These are phyloP conservation scores for Zoanthus gigantus DNA, from an alignment of 92 coral and sea anemone species.

Conservation along the genomic window DNA sequence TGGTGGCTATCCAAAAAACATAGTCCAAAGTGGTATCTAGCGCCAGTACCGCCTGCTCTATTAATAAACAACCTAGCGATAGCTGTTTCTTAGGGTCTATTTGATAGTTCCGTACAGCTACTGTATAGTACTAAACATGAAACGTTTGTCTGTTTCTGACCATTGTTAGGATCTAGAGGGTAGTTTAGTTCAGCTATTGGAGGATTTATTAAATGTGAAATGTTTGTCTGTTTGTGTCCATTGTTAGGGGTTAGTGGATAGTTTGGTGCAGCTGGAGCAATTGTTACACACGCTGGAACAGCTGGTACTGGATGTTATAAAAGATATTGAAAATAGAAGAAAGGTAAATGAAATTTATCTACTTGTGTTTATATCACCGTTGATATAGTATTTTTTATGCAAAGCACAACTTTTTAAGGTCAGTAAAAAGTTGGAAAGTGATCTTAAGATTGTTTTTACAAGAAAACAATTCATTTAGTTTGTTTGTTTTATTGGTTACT, in stretches of 20 bases:
- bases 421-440: too few species aligned
- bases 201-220: constrained; percentile 56
- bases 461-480: too few species aligned
- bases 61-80: background rate
- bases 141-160: background rate
- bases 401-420: too few species aligned
- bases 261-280: constrained; percentile 83
- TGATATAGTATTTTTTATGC: too few species aligned
- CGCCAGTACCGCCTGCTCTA: background rate
- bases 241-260: constrained; percentile 78
- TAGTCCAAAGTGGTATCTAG: background rate
- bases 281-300: constrained; percentile 84
- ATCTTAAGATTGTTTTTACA: too few species aligned
- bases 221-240: background rate
- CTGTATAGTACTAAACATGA: constrained; percentile 21
- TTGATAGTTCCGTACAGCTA: constrained; percentile 82
- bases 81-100: constrained; percentile 58
- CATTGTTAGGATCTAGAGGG: constrained; percentile 66
- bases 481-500: too few species aligned
- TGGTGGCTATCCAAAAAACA: background rate
- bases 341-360: constrained; percentile 58
- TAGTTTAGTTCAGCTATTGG: background rate
- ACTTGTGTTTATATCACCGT: too few species aligned
- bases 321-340: constrained; percentile 92
- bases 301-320: constrained; percentile 89